phyloP scores from a whole-genome alignment of 35 echinoderm and acorn worm species.

The Lytechinus pictus region DNA sequence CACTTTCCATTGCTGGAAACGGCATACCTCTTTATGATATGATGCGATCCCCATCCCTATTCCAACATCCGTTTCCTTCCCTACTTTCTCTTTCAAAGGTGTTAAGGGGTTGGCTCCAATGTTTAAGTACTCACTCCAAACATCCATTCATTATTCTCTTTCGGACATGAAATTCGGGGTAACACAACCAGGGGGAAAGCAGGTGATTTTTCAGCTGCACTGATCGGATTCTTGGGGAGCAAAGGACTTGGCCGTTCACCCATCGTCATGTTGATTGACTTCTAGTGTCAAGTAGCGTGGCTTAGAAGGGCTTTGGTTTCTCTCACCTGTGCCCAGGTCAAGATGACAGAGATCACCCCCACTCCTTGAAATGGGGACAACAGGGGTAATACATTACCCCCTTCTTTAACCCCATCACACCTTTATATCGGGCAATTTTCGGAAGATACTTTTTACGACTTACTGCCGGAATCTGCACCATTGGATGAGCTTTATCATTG shows the following conservation, averaged over 20 bases:
- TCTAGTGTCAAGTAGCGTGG: neutral
- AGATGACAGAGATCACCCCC: neutral
- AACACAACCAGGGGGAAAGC: neutral
- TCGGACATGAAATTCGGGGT: neutral
- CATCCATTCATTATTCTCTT: neutral
- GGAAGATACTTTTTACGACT: too few species aligned
- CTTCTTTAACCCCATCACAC: neutral
- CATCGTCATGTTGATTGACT: neutral
- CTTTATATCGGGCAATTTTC: too few species aligned
- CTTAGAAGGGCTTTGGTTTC: neutral
- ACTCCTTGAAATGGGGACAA: neutral
- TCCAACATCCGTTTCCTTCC: neutral
- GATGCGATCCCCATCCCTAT: neutral
- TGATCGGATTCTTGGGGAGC: neutral
- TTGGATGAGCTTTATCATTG: too few species aligned
- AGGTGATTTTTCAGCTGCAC: neutral
- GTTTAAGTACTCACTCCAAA: neutral
- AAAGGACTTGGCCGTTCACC: neutral
- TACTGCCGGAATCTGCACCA: too few species aligned
- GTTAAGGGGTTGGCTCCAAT: neutral
- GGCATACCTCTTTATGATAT: neutral
- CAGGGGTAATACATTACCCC: neutral
- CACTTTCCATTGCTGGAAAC: neutral
- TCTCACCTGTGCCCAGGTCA: constrained; percentile 8
- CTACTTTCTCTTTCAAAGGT: neutral